Conservation (phyloP, 2,113 vertebrate species). For the Felis chaus region DNA sequence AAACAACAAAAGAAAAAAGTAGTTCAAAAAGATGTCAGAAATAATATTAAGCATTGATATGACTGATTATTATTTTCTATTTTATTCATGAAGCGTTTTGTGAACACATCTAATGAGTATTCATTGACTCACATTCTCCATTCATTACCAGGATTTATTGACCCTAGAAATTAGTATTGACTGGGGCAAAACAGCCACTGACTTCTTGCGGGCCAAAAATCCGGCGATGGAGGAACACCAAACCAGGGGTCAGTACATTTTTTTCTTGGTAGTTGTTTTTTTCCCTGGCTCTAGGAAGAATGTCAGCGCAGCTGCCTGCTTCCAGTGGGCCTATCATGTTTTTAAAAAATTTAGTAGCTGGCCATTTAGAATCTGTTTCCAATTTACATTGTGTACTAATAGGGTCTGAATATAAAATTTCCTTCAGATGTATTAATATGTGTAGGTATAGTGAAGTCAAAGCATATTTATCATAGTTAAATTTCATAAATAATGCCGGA, state of each 20-base stretch:
- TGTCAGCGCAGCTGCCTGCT: constrained; percentile 63
- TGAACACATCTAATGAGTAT: constrained; percentile 68
- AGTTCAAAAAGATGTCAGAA: constrained; percentile 21
- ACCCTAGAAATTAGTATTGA: constrained; percentile 75
- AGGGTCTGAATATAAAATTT: constrained; percentile 70
- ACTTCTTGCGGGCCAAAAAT: constrained; percentile 71
- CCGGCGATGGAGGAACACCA: constrained; percentile 58
- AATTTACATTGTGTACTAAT: constrained; percentile 78
- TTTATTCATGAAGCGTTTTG: constrained; percentile 53
- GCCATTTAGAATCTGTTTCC: constrained; percentile 76
- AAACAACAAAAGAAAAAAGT: neutral
- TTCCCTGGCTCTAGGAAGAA: constrained; percentile 60
- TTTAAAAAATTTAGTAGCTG: constrained; percentile 76
- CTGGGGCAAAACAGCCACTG: constrained; percentile 62
- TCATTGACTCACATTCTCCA: constrained; percentile 52
- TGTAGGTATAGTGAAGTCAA: constrained; percentile 66
- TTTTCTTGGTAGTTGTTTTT: constrained; percentile 46
- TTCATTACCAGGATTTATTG: constrained; percentile 78
- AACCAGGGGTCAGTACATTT: constrained; percentile 19
- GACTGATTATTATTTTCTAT: constrained; percentile 50
- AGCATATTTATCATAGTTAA: constrained; percentile 69
- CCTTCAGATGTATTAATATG: constrained; percentile 71
- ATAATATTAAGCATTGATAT: constrained; percentile 54
- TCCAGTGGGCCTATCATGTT: constrained; percentile 77
- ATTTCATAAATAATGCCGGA: constrained; percentile 74